A percentile compares a stretch with the other conserved stretches of the same genome.
phyloP scores from a whole-genome alignment of 2,797 vertebrate species.

The Rhabdophis nuchalis region DNA sequence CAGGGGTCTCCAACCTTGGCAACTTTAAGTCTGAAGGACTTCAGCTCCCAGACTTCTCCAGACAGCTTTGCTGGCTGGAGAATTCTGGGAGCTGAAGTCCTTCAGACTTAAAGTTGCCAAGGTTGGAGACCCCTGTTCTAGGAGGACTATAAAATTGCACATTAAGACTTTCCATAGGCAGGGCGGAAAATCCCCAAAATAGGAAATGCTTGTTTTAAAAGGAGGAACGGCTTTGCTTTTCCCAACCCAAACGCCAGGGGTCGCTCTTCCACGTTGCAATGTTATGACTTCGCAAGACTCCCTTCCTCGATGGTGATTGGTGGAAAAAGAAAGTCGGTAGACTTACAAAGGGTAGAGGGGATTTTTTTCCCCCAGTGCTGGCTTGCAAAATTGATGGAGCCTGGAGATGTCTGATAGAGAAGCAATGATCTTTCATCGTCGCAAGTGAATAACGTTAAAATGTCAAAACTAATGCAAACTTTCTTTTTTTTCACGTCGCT shows the following conservation, averaged over 20 bases:
- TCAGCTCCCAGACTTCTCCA: too few relatives aligned
- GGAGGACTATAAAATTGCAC: not conserved
- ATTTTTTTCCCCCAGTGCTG: rapidly evolving
- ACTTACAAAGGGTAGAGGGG: not conserved
- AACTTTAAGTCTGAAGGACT: too few relatives aligned
- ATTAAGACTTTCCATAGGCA: not conserved
- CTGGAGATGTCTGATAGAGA: not conserved
- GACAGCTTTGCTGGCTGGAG: too few relatives aligned
- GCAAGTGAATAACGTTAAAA: not conserved
- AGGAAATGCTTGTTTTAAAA: not conserved
- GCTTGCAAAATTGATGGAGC: not conserved
- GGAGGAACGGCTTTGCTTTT: not conserved
- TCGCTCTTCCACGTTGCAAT: not conserved
- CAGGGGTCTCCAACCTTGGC: too few relatives aligned
- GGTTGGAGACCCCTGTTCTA: not conserved
- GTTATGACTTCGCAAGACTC: not conserved
- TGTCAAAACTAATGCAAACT: not conserved
- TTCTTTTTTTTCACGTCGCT: not conserved
- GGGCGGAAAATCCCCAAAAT: not conserved
- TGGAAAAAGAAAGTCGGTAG: not conserved
- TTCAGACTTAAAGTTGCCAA: too few relatives aligned
- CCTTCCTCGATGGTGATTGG: not conserved
- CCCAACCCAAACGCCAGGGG: not conserved
- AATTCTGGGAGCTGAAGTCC: too few relatives aligned
- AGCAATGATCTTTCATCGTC: rapidly evolving